Conservation (phyloP, 2,888 invertebrate genomes). For the Cosmia pyralina region DNA sequence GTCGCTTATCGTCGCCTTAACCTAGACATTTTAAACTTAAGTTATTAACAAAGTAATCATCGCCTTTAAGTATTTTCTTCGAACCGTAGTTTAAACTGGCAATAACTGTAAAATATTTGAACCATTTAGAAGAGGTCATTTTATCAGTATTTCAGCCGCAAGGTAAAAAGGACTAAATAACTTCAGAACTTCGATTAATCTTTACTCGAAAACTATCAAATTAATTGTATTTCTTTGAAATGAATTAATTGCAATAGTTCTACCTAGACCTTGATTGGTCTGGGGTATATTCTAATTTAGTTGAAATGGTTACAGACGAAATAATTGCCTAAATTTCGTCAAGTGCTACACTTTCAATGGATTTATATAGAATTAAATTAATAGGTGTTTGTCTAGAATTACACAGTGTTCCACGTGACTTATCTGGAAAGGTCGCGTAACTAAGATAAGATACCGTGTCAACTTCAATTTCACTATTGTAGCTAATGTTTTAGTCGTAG, state of each 20-base stretch:
- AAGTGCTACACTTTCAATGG: conserved; percentile 22
- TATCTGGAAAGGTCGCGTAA: neutral
- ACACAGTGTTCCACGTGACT: neutral
- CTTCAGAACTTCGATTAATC: conserved; percentile 24
- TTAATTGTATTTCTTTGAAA: conserved; percentile 37
- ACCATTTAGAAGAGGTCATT: neutral
- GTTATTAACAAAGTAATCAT: neutral
- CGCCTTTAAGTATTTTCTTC: neutral
- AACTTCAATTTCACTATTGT: neutral
- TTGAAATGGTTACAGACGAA: conserved; percentile 7
- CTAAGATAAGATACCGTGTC: neutral
- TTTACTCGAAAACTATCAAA: conserved; percentile 20
- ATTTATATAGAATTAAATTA: conserved; percentile 37
- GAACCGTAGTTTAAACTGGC: neutral
- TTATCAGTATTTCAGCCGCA: neutral
- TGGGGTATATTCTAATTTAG: conserved; percentile 14
- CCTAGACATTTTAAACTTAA: too few relatives aligned
- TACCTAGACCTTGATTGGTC: conserved; percentile 5
- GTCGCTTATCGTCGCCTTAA: too few relatives aligned
- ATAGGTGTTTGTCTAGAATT: conserved; percentile 1
- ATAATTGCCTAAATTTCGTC: conserved; percentile 36
- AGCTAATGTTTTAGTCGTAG: too few relatives aligned
- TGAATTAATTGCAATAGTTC: conserved; percentile 35
- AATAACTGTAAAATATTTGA: neutral
- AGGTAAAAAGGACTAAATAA: conserved; percentile 18